Evolutionary conservation across 92 coral and sea anemone genomes (phyloP), one percentile per base, ranked within the genome.

Genomic region (Zoanthus gigantus): DNA sequence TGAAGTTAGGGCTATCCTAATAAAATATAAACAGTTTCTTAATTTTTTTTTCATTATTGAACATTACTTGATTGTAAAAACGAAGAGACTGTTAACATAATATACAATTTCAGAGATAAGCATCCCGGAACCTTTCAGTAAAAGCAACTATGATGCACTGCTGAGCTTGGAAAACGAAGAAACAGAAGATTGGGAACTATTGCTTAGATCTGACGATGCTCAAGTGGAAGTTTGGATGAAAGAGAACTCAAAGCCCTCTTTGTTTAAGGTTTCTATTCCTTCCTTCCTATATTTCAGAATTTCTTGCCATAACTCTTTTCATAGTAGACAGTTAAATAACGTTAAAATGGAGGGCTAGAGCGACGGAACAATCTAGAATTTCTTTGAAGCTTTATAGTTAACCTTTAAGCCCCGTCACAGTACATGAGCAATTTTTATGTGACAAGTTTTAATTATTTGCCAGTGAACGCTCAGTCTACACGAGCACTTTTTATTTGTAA

Each of bases 191-290:
- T 80, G 84, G 84, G 84, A 61, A 32, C 74, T 80, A 32, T 54
- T 80, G 16, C 31, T 63, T 44, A 80, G 74, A 63, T 61, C 84
- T 61, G 84, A 80, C 30, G 84, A 80, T 32, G 84, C 84, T 60
- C 56, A 80, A 18, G 84, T 63, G 53, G 84, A 80, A 60, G 84
- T 80, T 23, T 80, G 84, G 84, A 80, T 37, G n/a, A 65, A 66
- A n/a, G 84, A 80, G 44, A 46, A 80, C 60, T n/a, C 45, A 28
- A 9, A 30, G 29, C 84, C 84, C 7, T 63, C 74, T 45, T 18
- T 80, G 73, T 60, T 80, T n/a, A 80, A 80, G 73, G 84, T 80
- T 60, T 42, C n/a, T 58, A 14, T 0, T 58, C n/a, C 16, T 58
- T 58, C 65, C 4, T 58, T 54, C 60, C 16, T 58, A 14, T 14